Evolutionary conservation across 1,140 invertebrate species (phyloP), one percentile per base, ranked within the genome.

Genomic region (Ruditapes philippinarum): DNA sequence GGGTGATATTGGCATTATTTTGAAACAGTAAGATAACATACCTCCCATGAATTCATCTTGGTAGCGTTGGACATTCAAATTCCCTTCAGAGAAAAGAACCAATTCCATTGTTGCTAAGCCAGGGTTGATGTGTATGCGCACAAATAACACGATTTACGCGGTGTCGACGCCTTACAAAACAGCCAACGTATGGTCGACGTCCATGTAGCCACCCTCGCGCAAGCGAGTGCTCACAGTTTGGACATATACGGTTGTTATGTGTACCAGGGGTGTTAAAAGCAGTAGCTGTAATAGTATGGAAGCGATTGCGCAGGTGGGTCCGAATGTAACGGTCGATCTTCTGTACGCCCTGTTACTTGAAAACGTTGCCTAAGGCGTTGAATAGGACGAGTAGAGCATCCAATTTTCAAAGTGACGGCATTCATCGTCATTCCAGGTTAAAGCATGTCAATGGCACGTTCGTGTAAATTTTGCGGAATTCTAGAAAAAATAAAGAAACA

Each of bases 141-240:
- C 57, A 60, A 60, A 11, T 68, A 68, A 68, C 62, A 68, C 62
- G 62, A 68, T 68, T 68, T 68, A 68, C 31, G 62, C 62, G 22
- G 25, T 68, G 28, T 31, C 31, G 62, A 31, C 62, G 28, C 62
- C 4, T 31, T 28, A 68, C 4, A 19, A 33, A 5, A 60, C 57
- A 60, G 57, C 19, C 57, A 60, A 60, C 57, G 57, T 60, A 9
- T 11, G 57, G 57, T 11, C 57, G 57, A 22, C 57, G 25, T 60
- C 28, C 22, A 22, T 14, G 14, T 45, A 45, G 42, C 42, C 42
- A 45, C 42, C 42, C 5, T 45, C 42, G 42, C 42, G 25, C 57
- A 60, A 22, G n/a, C 57, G 57, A 60, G 7, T 60, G 57, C 19
- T 7, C n/a, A 60, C 57, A 60, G 57, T 60, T 60, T 60, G 57